These are phyloP conservation scores for Stegastes partitus DNA, from an alignment of 2,113 vertebrate species.

Conservation along the genomic window DNA sequence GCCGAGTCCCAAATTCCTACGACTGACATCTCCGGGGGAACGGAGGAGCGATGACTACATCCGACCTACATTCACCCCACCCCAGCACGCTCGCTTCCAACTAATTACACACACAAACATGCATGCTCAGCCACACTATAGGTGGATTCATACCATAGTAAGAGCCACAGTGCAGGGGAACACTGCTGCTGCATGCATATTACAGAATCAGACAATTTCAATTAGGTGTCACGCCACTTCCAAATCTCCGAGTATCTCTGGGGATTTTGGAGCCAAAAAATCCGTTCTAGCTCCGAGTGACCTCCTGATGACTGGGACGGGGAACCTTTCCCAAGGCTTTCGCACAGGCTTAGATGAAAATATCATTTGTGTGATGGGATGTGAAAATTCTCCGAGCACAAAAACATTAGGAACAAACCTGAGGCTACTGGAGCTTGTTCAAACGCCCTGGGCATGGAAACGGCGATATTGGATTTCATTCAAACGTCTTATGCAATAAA, in stretches of 20 bases:
- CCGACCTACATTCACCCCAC: constrained; percentile 83
- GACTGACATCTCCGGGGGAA: constrained; percentile 81
- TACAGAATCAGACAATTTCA: constrained; percentile 29
- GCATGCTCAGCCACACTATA: constrained; percentile 50
- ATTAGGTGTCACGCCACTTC: constrained; percentile 7
- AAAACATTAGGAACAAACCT: constrained; percentile 60
- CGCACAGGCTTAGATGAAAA: constrained; percentile 35
- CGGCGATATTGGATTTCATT: constrained; percentile 54
- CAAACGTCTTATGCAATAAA: constrained; percentile 48
- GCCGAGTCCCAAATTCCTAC: constrained; percentile 83
- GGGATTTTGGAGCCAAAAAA: constrained; percentile 22
- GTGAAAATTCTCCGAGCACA: constrained; percentile 56
- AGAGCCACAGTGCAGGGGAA: constrained; percentile 18
- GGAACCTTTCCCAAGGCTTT: constrained; percentile 39
- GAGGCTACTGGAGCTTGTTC: constrained; percentile 49
- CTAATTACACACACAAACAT: constrained; percentile 67
- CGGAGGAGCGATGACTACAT: constrained; percentile 79
- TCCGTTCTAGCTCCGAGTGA: constrained; percentile 31
- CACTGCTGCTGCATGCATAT: constrained; percentile 4
- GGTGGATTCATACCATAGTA: constrained; percentile 40
- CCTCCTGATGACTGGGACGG: constrained; percentile 41
- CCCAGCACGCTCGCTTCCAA: constrained; percentile 62
- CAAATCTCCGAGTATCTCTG: constrained; percentile 6
- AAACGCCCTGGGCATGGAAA: constrained; percentile 44
- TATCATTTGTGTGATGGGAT: constrained; percentile 52